Evolutionary conservation across 1,140 invertebrate genomes (phyloP).

Genomic region (Paraescarpia echinospica): DNA sequence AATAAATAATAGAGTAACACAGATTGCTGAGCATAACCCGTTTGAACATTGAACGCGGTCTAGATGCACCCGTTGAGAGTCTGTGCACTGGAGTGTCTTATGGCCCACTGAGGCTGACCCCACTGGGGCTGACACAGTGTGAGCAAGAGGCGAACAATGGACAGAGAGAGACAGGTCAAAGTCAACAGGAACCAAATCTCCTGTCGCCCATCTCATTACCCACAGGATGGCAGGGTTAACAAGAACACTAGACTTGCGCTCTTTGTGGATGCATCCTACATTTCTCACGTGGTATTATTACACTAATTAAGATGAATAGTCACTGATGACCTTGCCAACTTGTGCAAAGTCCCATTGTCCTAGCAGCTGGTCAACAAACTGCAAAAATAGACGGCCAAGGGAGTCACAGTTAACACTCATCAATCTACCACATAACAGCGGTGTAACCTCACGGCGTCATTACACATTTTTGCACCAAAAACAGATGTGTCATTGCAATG

Average conservation of each 20-base stretch:
- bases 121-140: background rate
- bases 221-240: background rate
- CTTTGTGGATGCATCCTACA: background rate
- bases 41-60: background rate
- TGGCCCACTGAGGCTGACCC: background rate
- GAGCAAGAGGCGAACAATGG: no score
- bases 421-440: background rate
- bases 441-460: background rate
- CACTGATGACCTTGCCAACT: background rate
- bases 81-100: background rate
- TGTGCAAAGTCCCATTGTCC: background rate
- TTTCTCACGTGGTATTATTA: background rate
- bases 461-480: background rate
- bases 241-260: background rate
- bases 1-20: background rate
- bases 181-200: background rate
- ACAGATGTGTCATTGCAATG: background rate
- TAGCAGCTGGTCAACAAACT: background rate
- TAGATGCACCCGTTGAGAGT: background rate
- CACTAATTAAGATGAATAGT: background rate
- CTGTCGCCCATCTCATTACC: background rate
- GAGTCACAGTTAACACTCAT: background rate
- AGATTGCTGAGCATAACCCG: background rate
- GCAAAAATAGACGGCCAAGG: background rate
- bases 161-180: background rate